Evolutionary conservation across 2,797 vertebrate species (phyloP).

Genomic region (Anguilla pacifica): DNA sequence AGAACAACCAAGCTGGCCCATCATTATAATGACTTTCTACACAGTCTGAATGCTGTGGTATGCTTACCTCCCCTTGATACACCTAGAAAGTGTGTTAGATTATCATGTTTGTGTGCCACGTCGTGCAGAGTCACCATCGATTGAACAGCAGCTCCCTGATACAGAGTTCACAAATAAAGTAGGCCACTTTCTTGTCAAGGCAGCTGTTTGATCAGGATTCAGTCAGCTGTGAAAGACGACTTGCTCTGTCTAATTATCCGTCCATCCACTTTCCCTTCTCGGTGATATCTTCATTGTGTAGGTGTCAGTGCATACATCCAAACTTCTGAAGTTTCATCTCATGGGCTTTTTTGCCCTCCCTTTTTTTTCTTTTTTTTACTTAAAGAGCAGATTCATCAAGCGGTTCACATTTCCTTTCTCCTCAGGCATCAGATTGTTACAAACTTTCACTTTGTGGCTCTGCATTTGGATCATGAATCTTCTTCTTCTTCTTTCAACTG

Average conservation of each 20-base stretch:
- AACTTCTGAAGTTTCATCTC: slow-evolving; percentile 30
- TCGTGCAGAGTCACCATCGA: slow-evolving; percentile 10
- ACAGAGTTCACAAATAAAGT: slow-evolving; percentile 44
- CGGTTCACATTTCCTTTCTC: slow-evolving; percentile 15
- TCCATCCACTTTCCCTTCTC: slow-evolving; percentile 36
- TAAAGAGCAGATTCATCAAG: slow-evolving; percentile 31
- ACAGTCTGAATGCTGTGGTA: background rate
- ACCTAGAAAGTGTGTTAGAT: background rate
- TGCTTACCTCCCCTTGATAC: background rate
- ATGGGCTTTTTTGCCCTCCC: slow-evolving; percentile 1
- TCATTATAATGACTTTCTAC: slow-evolving; percentile 3
- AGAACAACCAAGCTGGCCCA: background rate
- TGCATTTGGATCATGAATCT: background rate
- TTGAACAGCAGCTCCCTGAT: slow-evolving; percentile 23
- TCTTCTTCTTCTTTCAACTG: background rate
- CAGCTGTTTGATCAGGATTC: slow-evolving; percentile 48
- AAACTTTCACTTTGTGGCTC: slow-evolving; percentile 5
- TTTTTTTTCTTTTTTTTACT: slow-evolving; percentile 8
- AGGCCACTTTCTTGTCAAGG: slow-evolving; percentile 43
- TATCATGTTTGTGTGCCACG: background rate
- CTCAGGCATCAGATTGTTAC: slow-evolving; percentile 7
- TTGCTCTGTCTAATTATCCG: slow-evolving; percentile 56
- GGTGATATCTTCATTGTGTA: slow-evolving; percentile 37
- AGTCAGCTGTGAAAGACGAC: slow-evolving; percentile 45
- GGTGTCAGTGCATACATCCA: slow-evolving; percentile 17